A percentile compares a stretch with the other conserved stretches of the same genome.
Conservation (phyloP, 2,797 vertebrate species). For the Eurystomus glaucurus region DNA sequence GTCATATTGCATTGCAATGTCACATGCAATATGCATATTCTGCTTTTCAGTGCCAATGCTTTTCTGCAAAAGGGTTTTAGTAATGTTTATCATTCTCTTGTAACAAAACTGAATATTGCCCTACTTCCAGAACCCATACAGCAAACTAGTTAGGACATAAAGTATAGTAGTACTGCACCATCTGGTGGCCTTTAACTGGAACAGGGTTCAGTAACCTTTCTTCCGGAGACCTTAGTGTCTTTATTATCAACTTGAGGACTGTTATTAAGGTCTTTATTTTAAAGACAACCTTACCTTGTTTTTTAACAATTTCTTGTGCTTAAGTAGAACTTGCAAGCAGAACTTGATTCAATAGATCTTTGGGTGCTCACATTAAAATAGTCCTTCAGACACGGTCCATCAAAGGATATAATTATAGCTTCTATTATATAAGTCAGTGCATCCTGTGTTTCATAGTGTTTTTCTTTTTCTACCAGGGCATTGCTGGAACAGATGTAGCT, state of each 20-base stretch:
- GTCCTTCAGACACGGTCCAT: not conserved
- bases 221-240: not conserved
- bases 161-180: slow-evolving; percentile 32
- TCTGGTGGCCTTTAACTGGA: slow-evolving; percentile 45
- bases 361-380: not conserved
- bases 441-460: not conserved
- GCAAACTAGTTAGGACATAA: not conserved
- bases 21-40: not conserved
- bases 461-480: slow-evolving; percentile 85
- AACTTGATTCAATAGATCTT: not conserved
- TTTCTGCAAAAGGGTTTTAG: not conserved
- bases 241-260: not conserved
- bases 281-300: not conserved
- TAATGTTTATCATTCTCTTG: not conserved
- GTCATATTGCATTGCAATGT: not conserved
- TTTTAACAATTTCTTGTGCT: not conserved
- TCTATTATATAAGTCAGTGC: not conserved
- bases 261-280: not conserved
- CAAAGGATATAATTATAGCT: not conserved
- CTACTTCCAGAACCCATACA: not conserved
- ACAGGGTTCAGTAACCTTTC: not conserved
- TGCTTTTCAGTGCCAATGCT: not conserved
- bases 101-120: not conserved
- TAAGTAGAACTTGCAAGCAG: not conserved
- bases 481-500: slow-evolving; percentile 97